Percentiles rank a stretch among this genome's conserved stretches.
These are phyloP conservation scores for Lutraria lutraria DNA, from an alignment of 2,888 invertebrate genomes.

Conservation along the genomic window DNA sequence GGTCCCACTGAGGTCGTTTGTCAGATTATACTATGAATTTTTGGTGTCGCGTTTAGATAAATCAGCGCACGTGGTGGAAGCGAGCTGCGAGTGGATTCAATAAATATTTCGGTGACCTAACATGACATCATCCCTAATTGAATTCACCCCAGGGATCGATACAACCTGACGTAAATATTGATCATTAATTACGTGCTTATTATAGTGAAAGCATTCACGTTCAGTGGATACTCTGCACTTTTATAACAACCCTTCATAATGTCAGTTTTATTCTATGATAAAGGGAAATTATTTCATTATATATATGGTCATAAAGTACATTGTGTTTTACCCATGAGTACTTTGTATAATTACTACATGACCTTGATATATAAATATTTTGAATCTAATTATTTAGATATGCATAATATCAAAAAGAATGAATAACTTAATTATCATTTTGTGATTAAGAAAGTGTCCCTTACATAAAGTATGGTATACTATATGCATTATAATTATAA, in stretches of 20 bases:
- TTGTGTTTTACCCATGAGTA: background rate
- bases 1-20: background rate
- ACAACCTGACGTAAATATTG: background rate
- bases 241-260: too few species aligned
- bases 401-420: too few species aligned
- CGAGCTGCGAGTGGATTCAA: background rate
- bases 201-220: background rate
- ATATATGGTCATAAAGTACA: background rate
- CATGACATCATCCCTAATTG: slow-evolving; percentile 5
- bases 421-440: too few species aligned
- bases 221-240: background rate
- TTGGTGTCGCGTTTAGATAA: background rate
- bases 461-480: too few species aligned
- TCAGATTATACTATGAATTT: background rate
- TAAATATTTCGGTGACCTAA: background rate
- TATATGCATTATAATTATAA: too few species aligned
- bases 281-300: background rate
- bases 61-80: background rate
- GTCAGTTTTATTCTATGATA: background rate
- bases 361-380: background rate
- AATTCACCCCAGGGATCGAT: background rate
- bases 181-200: background rate
- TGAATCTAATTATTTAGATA: background rate
- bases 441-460: too few species aligned
- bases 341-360: background rate